Evolutionary conservation across 2,888 invertebrate genomes (phyloP).

Genomic region (Philhelius pedissequus): DNA sequence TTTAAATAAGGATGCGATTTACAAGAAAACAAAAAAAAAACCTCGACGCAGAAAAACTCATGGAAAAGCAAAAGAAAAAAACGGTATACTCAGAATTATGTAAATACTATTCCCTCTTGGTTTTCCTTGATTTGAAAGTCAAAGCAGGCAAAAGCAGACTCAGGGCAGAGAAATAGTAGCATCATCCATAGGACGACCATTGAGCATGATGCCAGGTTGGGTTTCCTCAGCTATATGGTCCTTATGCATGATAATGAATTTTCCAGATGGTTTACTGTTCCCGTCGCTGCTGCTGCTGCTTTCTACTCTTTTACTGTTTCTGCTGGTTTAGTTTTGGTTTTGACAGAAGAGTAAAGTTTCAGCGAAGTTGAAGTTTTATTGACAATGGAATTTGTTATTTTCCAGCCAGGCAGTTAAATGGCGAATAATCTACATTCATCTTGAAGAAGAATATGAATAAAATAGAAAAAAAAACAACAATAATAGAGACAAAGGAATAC

Average conservation of each 20-base stretch:
- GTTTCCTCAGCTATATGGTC: conserved; percentile 4
- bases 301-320: background rate
- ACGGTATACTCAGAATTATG: conserved; percentile 56
- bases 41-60: background rate
- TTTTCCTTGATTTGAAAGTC: conserved; percentile 48
- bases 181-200: background rate
- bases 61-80: background rate
- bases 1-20: conserved; percentile 15
- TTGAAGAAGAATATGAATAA: background rate
- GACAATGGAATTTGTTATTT: conserved; percentile 58
- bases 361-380: conserved; percentile 56
- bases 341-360: conserved; percentile 2
- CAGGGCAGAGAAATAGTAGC: background rate
- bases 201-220: background rate
- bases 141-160: conserved; percentile 14
- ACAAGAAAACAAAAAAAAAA: background rate
- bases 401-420: conserved; percentile 36
- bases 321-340: background rate
- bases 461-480: background rate
- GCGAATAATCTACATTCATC: conserved; percentile 30
- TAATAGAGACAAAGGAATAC: background rate
- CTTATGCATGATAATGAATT: conserved; percentile 65
- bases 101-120: conserved; percentile 53
- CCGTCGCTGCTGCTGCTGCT: background rate
- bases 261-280: conserved; percentile 54